phyloP scores from a whole-genome alignment of 1,140 invertebrate genomes.

The Formica exsecta region DNA sequence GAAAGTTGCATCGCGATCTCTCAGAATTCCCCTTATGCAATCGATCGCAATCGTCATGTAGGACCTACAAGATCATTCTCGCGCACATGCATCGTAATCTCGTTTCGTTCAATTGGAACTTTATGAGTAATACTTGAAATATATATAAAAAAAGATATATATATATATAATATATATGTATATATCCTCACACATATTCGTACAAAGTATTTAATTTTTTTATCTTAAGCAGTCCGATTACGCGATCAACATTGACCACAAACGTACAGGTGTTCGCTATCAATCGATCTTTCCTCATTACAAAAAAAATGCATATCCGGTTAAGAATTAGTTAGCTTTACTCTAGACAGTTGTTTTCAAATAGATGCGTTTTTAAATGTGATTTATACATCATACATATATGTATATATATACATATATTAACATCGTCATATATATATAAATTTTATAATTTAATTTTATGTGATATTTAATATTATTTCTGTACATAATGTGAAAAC shows the following conservation, averaged over 20 bases:
- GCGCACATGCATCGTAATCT: background rate
- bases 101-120: constrained; percentile 10
- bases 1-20: constrained; percentile 46
- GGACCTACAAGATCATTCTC: background rate
- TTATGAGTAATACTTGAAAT: background rate
- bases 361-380: background rate
- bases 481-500: background rate
- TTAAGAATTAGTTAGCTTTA: constrained; percentile 52
- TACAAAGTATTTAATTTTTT: constrained; percentile 50
- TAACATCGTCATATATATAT: no score
- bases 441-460: background rate
- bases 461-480: background rate
- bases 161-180: background rate
- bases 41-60: background rate
- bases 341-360: constrained; percentile 3
- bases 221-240: constrained; percentile 52
- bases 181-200: background rate
- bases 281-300: constrained; percentile 69
- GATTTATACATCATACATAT: constrained; percentile 1
- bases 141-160: background rate
- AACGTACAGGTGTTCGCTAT: constrained; percentile 68
- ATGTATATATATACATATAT: no score
- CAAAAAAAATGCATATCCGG: constrained; percentile 68
- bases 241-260: constrained; percentile 58
- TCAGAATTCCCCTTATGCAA: constrained; percentile 62